Base-by-base conservation (phyloP, 1,140 invertebrate species). In the Stenopsyche tienmushanensis region DNA sequence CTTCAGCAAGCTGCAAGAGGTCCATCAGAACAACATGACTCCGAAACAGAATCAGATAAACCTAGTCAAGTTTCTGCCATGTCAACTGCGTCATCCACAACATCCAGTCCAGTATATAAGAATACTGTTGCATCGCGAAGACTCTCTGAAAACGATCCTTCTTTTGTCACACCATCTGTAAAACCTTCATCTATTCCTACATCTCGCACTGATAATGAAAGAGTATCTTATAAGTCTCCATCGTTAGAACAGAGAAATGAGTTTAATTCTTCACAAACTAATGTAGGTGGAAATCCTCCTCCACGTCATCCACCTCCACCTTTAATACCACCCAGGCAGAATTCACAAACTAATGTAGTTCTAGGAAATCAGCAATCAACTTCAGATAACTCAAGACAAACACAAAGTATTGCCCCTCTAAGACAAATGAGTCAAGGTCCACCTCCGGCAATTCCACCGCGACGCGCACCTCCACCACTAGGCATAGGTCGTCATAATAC, bases 401-500 rank as follows among this genome's bases (percentile, higher is more conserved):
- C 21, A 73, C 73, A 18, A 72, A 75, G 26, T 59, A n/a, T n/a
- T n/a, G n/a, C n/a, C n/a, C n/a, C n/a, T n/a, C 73, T 9, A 73
- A 74, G 1, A 72, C 76, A 58, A 75, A 72, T 57, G 54, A 77
- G 71, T 13, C 73, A 73, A 23, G 75, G 76, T 8, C 78, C 70
- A 69, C 82, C 72, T 70, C 82, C 65, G 72, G 83, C 75, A 55
- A 83, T 77, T 72, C 75, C 75, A 53, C 78, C 72, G 26, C 73
- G 67, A 53, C 77, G 69, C 71, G 72, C 75, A 74, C 62, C 59
- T 25, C 29, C 71, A 18, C 55, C 66, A 2, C 2, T 53, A 17
- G 39, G 62, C 15, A 62, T 66, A 9, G 64, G 64, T 7, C 54
- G 68, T 45, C 65, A 70, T 29, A 70, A 70, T 60, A 70, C 68